Base-by-base conservation (phyloP, 2,888 invertebrate species). In the Troides oblongomaculatus region DNA sequence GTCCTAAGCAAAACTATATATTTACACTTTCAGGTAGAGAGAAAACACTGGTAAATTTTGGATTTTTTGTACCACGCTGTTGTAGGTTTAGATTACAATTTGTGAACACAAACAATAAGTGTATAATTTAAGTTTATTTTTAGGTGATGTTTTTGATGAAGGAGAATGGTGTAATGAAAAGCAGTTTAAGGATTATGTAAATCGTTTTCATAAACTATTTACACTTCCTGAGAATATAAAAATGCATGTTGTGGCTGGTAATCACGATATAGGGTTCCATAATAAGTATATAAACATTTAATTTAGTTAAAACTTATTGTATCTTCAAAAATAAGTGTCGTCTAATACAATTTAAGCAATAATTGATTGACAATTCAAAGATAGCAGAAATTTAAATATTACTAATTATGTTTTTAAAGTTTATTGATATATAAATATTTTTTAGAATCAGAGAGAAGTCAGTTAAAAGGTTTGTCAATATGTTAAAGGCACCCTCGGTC, bases 241-340 rank as follows among this genome's bases (percentile, higher is more conserved):
- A 73, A 87, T 97, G 73, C 95, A 96, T 84, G 95, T 97, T 66
- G 94, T 96, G 18, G 96, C 96, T 64, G 99, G 99, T 50, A 99
- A 99, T 92, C 99, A 99, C 91, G 99, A 99, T 86, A 95, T 99
- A 77, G 99, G 99, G 68, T 99, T 99, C 88, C 99, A 99, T 92
- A 97, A 98, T 89, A 94, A 94, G 97, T 97, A 90, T 2, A 46
- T 50, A 50, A 14, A 50, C 50, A 50, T 50, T 50, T 50, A 17
- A 59, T 30, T 59, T 58, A 62, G 67, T 30, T 66, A 66, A 60
- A 62, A 65, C 21, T 57, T 8, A 50, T 18, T 17, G 10, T 50
- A 5, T 30, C 30, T 30, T 30, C 30, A 30, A 30, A 30, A 30
- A 30, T 30, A 30, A 30, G 30, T 30, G 3, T 30, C 2, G 3